Conservation (phyloP, 2,113 vertebrate genomes). For the Trichomycterus rosablanca region DNA sequence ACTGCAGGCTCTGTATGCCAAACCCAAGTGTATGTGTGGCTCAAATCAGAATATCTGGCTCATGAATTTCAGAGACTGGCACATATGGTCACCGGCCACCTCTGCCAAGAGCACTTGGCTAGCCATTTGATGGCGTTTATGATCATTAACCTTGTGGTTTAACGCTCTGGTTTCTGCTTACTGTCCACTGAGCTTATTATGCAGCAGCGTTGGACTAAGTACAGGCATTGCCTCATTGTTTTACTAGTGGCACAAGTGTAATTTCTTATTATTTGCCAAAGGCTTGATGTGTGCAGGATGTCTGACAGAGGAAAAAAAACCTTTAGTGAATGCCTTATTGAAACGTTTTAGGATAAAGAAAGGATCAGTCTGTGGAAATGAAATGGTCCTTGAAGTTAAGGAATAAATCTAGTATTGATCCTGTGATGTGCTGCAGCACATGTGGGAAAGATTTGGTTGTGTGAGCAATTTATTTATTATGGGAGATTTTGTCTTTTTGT, state of each 20-base stretch:
- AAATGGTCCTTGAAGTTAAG: conserved; percentile 16
- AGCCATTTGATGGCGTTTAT: conserved; percentile 40
- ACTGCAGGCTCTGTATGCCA: conserved; percentile 35
- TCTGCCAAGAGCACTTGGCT: conserved; percentile 29
- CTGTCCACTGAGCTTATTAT: conserved; percentile 49
- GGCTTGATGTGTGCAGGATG: background rate
- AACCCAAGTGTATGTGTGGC: background rate
- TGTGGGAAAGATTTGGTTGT: conserved; percentile 39
- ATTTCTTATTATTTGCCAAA: background rate
- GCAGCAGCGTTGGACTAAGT: conserved; percentile 14
- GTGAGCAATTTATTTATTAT: conserved; percentile 2
- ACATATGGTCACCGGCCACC: conserved; percentile 34
- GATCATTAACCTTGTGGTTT: conserved; percentile 43
- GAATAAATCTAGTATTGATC: too few relatives aligned
- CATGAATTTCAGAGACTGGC: conserved; percentile 12
- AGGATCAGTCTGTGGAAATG: background rate
- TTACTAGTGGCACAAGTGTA: background rate
- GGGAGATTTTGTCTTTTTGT: conserved; percentile 18
- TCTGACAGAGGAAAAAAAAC: background rate
- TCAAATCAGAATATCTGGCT: conserved; percentile 20
- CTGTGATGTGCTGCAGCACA: conserved; percentile 32
- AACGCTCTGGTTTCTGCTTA: conserved; percentile 19
- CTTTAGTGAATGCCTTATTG: background rate
- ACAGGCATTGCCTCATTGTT: conserved; percentile 16
- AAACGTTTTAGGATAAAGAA: conserved; percentile 9